Evolutionary conservation across 2,888 invertebrate species (phyloP), one percentile per base, ranked within the genome.

Genomic region (Drosophila merina): DNA sequence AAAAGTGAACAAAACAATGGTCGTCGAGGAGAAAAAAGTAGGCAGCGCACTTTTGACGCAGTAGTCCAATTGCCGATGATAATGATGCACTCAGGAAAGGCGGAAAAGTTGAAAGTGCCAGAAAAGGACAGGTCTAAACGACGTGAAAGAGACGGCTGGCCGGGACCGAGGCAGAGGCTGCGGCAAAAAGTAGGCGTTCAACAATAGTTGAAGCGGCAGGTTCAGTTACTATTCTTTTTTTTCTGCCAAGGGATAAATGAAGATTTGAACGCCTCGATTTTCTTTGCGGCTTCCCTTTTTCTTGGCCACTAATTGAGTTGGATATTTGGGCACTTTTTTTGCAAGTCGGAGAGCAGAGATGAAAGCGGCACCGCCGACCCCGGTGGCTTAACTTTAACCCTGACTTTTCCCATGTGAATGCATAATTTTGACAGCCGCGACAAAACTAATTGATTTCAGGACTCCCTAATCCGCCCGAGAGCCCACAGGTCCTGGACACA

Each of bases 401-500:
- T 71, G 64, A 62, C 72, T 63, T 56, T 58, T 70, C 40, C 57
- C 71, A 40, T 52, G 59, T 45, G 51, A 40, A 45, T 57, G 57
- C 68, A 51, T 86, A 88, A 89, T 89, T 90, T 88, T 90, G 90
- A 89, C 90, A 90, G 86, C 85, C 86, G 89, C 88, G 88, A 91
- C 90, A 91, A 91, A 91, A 91, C 91, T 91, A 91, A 91, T 91
- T 91, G 91, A 91, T 91, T 91, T 90, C 85, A 88, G 90, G 89
- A 88, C 86, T 83, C 82, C 40, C 80, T 85, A 90, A 90, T 71
- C 87, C 88, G 79, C 75, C 68, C 76, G 74, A 74, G 69, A 75
- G 72, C n/a, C 47, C 60, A 40, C 60, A 59, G 47, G 47, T 64
- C 48, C 58, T 77, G 79, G 81, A 76, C 75, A 75, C 85, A 77